Conservation (phyloP, 2,797 vertebrate species). For the Gymnoscopelus microlampas region DNA sequence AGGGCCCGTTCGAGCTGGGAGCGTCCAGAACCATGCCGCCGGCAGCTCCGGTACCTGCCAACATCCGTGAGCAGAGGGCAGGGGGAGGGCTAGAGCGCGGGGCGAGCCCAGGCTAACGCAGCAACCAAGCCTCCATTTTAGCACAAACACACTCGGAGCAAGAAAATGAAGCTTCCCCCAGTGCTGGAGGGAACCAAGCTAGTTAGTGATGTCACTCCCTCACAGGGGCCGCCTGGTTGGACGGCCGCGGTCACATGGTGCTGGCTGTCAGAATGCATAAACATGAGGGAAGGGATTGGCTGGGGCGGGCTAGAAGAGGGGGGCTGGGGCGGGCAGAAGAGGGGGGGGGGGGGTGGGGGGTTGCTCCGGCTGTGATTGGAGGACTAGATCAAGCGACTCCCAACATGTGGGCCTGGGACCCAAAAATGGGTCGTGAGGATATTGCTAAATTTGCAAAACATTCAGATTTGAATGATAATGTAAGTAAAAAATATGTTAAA, state of each 20-base stretch:
- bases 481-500: not conserved
- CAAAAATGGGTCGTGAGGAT: too few species aligned
- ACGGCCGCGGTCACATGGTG: constrained; percentile 82
- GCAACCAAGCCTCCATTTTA: constrained; percentile 98
- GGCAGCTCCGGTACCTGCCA: constrained; percentile 92
- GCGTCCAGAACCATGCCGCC: constrained; percentile 96
- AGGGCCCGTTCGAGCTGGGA: constrained; percentile 92
- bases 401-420: too few species aligned
- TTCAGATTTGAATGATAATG: too few species aligned
- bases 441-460: too few species aligned
- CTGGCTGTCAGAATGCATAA: constrained; percentile 85
- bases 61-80: constrained; percentile 87
- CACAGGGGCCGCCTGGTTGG: constrained; percentile 83
- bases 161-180: constrained; percentile 94
- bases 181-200: constrained; percentile 97
- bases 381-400: not conserved
- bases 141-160: constrained; percentile 88
- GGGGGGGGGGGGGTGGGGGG: constrained; percentile 58
- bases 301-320: constrained; percentile 60
- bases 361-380: constrained; percentile 59
- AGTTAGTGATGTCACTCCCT: constrained; percentile 91
- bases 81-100: constrained; percentile 53
- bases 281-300: constrained; percentile 83
- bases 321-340: constrained; percentile 62
- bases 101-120: constrained; percentile 84